Evolutionary conservation across 2,888 invertebrate genomes (phyloP).

Genomic region (Yponomeuta plumbellus): DNA sequence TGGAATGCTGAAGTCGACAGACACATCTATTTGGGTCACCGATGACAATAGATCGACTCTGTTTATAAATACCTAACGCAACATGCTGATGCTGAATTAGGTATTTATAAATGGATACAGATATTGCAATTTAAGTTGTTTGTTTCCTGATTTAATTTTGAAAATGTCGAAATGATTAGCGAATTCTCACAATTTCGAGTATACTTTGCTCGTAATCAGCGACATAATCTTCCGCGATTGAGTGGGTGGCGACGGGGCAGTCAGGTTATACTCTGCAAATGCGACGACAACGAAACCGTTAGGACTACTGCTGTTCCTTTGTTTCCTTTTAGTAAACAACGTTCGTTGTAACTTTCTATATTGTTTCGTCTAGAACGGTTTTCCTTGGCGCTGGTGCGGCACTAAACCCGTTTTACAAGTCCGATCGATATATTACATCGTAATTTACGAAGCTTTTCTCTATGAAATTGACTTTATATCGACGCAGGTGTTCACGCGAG

Average conservation of each 20-base stretch:
- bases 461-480: conserved; percentile 1
- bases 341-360: conserved; percentile 7
- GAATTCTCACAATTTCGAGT: not conserved
- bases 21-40: conserved; percentile 37
- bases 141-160: not conserved
- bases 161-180: not conserved
- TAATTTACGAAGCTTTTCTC: conserved; percentile 1
- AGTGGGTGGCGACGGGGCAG: not conserved
- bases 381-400: not conserved
- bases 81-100: not conserved
- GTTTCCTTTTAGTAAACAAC: conserved; percentile 14
- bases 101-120: too few relatives aligned
- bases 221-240: not conserved
- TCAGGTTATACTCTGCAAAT: not conserved
- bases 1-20: conserved; percentile 11
- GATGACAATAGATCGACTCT: conserved; percentile 37
- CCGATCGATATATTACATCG: not conserved
- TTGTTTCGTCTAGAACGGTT: conserved; percentile 8
- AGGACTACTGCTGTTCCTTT: conserved; percentile 13
- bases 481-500: not conserved
- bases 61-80: conserved; percentile 31
- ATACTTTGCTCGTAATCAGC: not conserved
- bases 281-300: conserved; percentile 13
- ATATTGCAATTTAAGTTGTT: not conserved
- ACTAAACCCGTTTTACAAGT: not conserved